A percentile compares a stretch with the other conserved stretches of the same genome.
phyloP scores from a whole-genome alignment of 2,888 invertebrate species.

The Uropetala carovei region DNA sequence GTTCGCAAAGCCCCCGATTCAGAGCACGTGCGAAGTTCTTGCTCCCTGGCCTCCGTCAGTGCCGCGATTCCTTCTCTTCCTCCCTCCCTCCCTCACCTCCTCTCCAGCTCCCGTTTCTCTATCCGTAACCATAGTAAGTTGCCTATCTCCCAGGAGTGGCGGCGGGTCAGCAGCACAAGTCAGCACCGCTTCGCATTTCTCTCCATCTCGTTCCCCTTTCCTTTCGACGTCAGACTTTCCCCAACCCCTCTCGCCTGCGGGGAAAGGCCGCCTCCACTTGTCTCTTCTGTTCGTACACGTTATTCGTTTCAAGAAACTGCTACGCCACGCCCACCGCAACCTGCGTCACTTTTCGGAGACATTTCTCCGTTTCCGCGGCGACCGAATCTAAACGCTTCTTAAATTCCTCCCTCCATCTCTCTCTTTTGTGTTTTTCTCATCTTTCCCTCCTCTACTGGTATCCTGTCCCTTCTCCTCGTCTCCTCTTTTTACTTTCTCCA shows the following conservation, averaged over 20 bases:
- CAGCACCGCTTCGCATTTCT: background rate
- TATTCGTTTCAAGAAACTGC: background rate
- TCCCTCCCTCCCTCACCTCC: background rate
- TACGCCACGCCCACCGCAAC: background rate
- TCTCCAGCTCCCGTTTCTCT: background rate
- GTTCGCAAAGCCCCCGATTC: slow-evolving; percentile 3
- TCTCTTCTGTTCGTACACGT: background rate
- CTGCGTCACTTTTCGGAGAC: background rate
- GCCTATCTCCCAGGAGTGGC: background rate
- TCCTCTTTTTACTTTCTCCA: too few relatives aligned
- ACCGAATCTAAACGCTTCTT: background rate
- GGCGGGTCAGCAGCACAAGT: background rate
- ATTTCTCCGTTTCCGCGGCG: background rate
- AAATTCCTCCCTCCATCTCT: background rate
- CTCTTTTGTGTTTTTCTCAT: background rate
- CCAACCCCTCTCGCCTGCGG: background rate
- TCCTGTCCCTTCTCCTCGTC: too few relatives aligned
- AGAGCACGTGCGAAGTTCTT: slow-evolving; percentile 63
- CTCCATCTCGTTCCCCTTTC: background rate
- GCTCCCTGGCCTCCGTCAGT: slow-evolving; percentile 40
- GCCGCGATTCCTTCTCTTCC: slow-evolving; percentile 5
- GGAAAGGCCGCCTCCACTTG: background rate
- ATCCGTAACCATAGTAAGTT: background rate
- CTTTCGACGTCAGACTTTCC: background rate
- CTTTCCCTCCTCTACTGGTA: too few relatives aligned